Percentiles rank a stretch among this genome's conserved stretches.
phyloP scores from a whole-genome alignment of 1,140 invertebrate genomes.

The Drosophila kohkoa region DNA sequence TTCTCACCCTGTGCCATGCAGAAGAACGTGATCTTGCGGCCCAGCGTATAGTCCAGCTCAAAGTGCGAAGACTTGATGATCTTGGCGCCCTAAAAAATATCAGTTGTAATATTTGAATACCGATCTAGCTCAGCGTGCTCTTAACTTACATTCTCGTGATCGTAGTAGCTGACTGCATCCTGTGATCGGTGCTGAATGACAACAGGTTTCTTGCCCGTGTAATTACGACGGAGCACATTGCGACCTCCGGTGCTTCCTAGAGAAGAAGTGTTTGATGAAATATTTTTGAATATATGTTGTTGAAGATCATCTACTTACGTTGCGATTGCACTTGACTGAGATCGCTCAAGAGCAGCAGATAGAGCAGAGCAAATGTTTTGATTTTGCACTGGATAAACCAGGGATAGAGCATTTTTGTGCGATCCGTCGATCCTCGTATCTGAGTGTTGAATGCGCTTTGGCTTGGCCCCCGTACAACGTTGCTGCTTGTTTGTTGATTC shows the following conservation, averaged over 20 bases:
- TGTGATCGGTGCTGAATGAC: slow-evolving; percentile 89
- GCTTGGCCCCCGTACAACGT: slow-evolving; percentile 11
- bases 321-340: slow-evolving; percentile 49
- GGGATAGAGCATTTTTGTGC: slow-evolving; percentile 36
- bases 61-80: slow-evolving; percentile 95
- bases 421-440: slow-evolving; percentile 49
- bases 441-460: slow-evolving; percentile 60
- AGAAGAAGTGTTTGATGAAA: background rate
- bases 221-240: slow-evolving; percentile 77
- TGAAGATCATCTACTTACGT: slow-evolving; percentile 42
- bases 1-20: slow-evolving; percentile 90
- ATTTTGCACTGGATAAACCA: slow-evolving; percentile 54
- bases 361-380: slow-evolving; percentile 57
- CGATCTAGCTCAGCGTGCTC: background rate
- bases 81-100: slow-evolving; percentile 91
- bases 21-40: slow-evolving; percentile 96
- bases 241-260: slow-evolving; percentile 77
- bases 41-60: slow-evolving; percentile 95
- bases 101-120: background rate
- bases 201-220: slow-evolving; percentile 85
- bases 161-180: slow-evolving; percentile 89
- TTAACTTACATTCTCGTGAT: slow-evolving; percentile 89
- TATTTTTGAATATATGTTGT: background rate
- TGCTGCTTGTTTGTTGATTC: slow-evolving; percentile 35
- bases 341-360: slow-evolving; percentile 54